Base-by-base conservation (phyloP, 2,797 vertebrate species). In the Aplochiton taeniatus region DNA sequence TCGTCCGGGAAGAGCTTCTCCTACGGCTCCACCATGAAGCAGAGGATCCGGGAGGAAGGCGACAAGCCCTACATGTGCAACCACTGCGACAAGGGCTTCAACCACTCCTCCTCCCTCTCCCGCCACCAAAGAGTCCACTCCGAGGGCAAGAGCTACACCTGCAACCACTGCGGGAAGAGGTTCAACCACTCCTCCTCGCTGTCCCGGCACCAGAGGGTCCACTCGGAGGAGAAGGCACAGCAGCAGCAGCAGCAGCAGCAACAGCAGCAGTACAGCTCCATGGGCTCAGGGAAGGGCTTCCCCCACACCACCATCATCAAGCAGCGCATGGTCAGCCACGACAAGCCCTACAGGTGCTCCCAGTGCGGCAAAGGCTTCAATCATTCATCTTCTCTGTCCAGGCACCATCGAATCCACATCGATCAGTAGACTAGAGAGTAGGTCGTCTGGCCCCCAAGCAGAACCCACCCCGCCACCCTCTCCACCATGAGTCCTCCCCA, bases 331-430 rank as follows among this genome's bases (percentile, higher is more conserved):
- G 76, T 92, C 68, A 77, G 88, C 0, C 85, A 81, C 4, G 93
- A 94, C 58, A 94, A 94, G 78, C 91, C 90, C 0, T 93, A 94
- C 81, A 84, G 92, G 70, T 94, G 93, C 74, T 88, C 90, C 58
- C 93, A 93, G 83, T 94, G 93, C 68, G 93, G 93, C 54, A 93
- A 94, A 80, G 92, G 92, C 77, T 94, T 94, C 82, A 94, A 92
- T 78, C 92, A 93, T 88, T 94, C 93, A 45, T 94, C 93, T 4
- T 93, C 92, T 49, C 88, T 94, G 63, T 91, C 92, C 58, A 88
- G 93, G 84, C 93, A 94, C 82, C 92, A 94, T 66, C 88, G 91
- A 78, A 91, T 89, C 85, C 92, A 93, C 20, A 85, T 90, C 69
- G 85, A 88, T 72, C 90, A 92, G 81, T 90, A 84, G 90, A 81